Evolutionary conservation across 2,113 vertebrate species (phyloP).

Genomic region (Eurystomus gularis): DNA sequence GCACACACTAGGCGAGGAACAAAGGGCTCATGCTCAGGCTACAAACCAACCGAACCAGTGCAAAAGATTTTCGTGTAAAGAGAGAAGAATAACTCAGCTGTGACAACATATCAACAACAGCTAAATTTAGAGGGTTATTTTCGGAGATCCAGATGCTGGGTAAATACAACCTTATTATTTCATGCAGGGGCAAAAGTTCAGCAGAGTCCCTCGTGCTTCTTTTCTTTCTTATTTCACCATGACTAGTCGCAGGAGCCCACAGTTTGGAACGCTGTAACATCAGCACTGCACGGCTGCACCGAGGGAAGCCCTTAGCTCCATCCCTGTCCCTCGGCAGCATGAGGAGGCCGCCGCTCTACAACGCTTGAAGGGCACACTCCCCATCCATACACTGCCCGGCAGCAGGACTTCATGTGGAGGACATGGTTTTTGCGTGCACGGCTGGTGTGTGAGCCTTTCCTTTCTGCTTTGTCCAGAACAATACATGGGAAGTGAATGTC

Average conservation of each 20-base stretch:
- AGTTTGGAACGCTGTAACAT: not conserved
- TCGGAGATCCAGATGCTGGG: slow-evolving; percentile 41
- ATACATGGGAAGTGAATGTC: not conserved
- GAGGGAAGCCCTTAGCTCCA: accelerated
- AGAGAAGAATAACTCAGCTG: slow-evolving; percentile 34
- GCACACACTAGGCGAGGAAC: not conserved
- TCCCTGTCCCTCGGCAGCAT: not conserved
- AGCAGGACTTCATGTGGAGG: not conserved
- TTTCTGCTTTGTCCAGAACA: slow-evolving; percentile 30
- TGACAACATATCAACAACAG: slow-evolving; percentile 51
- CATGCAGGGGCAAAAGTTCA: slow-evolving; percentile 50
- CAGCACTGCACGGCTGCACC: not conserved
- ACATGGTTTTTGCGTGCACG: not conserved
- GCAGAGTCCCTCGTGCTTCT: not conserved
- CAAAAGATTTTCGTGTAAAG: not conserved
- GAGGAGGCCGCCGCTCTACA: not conserved
- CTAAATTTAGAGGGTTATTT: slow-evolving; percentile 60
- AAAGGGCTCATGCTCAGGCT: not conserved
- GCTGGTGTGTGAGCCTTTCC: not conserved
- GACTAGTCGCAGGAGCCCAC: not conserved
- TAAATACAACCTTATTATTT: slow-evolving; percentile 53
- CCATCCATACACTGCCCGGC: accelerated
- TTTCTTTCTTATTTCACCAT: not conserved
- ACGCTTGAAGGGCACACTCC: not conserved
- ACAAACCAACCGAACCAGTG: not conserved